Evolutionary conservation across 2,888 invertebrate genomes (phyloP).

Genomic region (Heliconius cydno): DNA sequence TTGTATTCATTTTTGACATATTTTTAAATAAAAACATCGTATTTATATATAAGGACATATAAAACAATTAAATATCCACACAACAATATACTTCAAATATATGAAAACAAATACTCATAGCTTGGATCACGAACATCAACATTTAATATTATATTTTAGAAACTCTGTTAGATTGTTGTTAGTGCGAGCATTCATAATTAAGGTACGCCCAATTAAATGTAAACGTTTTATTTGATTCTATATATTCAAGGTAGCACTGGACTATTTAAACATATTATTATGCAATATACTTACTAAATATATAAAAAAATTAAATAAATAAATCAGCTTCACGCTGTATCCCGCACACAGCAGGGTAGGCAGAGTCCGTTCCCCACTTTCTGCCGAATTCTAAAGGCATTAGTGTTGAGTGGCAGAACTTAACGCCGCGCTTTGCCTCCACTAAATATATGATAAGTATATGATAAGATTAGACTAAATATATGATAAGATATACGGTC

Average conservation of each 20-base stretch:
- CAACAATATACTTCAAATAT: slow-evolving; percentile 17
- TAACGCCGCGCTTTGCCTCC: no score
- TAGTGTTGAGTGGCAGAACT: no score
- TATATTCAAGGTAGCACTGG: slow-evolving; percentile 17
- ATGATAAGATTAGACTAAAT: neutral
- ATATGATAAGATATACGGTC: neutral
- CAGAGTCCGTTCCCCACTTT: no score
- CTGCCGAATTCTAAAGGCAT: no score
- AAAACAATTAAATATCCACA: neutral
- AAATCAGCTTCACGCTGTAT: no score
- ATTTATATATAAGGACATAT: neutral
- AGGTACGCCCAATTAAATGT: slow-evolving; percentile 11
- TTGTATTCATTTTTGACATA: neutral
- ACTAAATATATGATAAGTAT: no score
- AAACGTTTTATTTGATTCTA: slow-evolving; percentile 7
- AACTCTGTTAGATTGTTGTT: slow-evolving; percentile 6
- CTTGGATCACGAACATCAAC: slow-evolving; percentile 4
- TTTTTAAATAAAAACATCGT: neutral
- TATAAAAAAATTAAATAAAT: no score
- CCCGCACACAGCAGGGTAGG: no score
- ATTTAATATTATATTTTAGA: slow-evolving; percentile 18
- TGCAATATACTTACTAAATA: neutral
- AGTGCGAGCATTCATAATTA: slow-evolving; percentile 9
- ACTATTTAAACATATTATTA: neutral
- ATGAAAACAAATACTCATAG: neutral